phyloP scores from a whole-genome alignment of 2,113 vertebrate species.

The Larimichthys crocea region DNA sequence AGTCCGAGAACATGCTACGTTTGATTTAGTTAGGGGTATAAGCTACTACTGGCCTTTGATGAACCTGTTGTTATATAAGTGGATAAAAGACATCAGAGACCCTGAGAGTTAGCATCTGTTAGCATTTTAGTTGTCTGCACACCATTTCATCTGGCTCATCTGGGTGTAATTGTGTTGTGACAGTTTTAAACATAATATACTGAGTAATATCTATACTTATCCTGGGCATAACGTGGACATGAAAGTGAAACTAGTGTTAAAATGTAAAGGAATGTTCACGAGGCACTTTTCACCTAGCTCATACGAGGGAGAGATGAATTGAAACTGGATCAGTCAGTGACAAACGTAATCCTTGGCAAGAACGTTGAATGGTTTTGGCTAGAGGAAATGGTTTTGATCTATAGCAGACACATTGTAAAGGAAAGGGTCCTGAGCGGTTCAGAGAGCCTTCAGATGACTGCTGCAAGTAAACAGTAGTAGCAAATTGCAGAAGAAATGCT shows the following conservation, averaged over 20 bases:
- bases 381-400: conserved; percentile 15
- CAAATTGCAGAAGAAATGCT: background rate
- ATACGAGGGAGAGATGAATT: background rate
- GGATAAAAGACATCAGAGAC: background rate
- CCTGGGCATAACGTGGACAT: background rate
- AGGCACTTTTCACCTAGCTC: background rate
- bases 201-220: background rate
- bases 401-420: background rate
- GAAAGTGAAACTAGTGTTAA: background rate
- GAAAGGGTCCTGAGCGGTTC: background rate
- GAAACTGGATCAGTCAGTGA: conserved; percentile 1
- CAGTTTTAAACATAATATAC: background rate
- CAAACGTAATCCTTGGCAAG: conserved; percentile 3
- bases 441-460: background rate
- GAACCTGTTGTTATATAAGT: background rate
- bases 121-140: background rate
- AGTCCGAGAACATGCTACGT: background rate
- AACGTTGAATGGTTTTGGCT: background rate
- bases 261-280: background rate
- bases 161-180: background rate
- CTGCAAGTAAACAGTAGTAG: background rate
- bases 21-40: background rate
- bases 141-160: too few species aligned
- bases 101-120: background rate
- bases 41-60: background rate